Evolutionary conservation across 2,797 vertebrate species (phyloP).

Genomic region (Prunella strophiata): DNA sequence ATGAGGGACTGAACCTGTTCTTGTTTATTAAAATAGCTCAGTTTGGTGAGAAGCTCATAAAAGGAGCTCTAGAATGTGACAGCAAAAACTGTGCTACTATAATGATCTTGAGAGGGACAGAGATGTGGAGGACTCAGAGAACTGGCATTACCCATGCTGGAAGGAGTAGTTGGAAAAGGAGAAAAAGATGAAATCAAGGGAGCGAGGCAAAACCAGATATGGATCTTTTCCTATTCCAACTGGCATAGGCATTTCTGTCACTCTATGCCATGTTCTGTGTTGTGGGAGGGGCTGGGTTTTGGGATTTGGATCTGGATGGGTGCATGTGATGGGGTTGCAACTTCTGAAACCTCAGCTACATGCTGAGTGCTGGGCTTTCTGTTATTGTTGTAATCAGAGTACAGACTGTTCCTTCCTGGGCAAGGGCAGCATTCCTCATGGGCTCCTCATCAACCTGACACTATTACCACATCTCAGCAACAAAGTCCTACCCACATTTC

Average conservation of each 20-base stretch:
- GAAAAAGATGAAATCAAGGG: neutral
- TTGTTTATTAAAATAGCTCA: neutral
- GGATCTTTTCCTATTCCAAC: neutral
- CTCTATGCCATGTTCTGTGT: neutral
- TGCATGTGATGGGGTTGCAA: neutral
- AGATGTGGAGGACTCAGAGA: neutral
- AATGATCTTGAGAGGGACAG: neutral
- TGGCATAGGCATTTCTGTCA: neutral
- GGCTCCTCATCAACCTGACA: neutral
- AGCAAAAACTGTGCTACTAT: neutral
- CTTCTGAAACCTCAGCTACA: neutral
- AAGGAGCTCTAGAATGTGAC: neutral
- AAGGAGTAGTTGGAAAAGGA: neutral
- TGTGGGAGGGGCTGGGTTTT: neutral
- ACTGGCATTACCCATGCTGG: neutral
- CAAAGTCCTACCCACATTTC: neutral
- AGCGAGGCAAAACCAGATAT: neutral
- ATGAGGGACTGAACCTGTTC: neutral
- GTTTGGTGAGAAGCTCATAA: neutral
- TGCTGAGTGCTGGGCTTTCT: neutral
- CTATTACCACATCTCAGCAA: slow-evolving; percentile 9
- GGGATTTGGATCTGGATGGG: neutral
- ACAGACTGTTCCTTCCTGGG: slow-evolving; percentile 21
- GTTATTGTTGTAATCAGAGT: neutral
- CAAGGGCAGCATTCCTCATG: slow-evolving; percentile 19